Conservation (phyloP, 2,113 vertebrate species). For the Colius striatus region DNA sequence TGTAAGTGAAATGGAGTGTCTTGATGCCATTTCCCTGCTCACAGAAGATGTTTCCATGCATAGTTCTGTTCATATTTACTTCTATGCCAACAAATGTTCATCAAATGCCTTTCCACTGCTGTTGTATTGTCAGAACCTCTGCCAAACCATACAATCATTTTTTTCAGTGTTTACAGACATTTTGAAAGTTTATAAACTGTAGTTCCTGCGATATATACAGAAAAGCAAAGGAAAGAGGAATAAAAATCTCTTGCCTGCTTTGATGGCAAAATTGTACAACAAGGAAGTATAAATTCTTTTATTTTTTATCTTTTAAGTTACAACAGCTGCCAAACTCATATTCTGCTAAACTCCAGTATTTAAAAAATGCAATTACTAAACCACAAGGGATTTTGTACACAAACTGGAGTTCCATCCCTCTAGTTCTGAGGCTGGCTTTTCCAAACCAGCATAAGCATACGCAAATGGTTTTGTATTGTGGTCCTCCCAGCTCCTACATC, state of each 20-base stretch:
- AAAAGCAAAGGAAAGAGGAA: background rate
- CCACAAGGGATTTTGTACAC: background rate
- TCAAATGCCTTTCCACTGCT: background rate
- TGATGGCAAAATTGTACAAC: background rate
- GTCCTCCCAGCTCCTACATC: background rate
- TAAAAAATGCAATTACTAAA: background rate
- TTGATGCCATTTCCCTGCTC: background rate
- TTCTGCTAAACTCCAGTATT: background rate
- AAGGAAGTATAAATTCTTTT: background rate
- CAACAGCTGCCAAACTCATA: background rate
- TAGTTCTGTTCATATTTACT: background rate
- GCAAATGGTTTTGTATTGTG: background rate
- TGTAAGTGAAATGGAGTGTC: background rate
- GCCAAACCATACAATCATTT: background rate
- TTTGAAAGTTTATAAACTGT: background rate
- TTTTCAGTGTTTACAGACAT: background rate
- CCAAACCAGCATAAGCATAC: background rate
- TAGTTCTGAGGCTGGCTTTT: background rate
- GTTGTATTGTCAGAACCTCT: background rate
- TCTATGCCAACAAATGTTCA: background rate
- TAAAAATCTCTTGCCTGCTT: background rate
- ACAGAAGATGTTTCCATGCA: background rate
- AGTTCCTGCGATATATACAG: background rate
- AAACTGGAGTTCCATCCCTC: background rate
- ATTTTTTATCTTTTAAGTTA: background rate